Evolutionary conservation across 2,888 invertebrate species (phyloP).

Genomic region (Euzophera pinguis): DNA sequence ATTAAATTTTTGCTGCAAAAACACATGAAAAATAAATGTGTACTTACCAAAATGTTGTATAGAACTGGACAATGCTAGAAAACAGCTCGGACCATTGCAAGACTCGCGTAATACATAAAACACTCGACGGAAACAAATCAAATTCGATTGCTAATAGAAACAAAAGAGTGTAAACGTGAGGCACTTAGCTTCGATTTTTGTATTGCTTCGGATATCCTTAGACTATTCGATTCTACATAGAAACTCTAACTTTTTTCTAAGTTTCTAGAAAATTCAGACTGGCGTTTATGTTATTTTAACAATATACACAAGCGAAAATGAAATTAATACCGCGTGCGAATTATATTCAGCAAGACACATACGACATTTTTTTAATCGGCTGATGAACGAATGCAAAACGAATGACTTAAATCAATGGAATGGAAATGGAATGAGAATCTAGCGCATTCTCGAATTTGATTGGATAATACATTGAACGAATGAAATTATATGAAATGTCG

Average conservation of each 20-base stretch:
- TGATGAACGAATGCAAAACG: slow-evolving; percentile 9
- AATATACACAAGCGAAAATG: slow-evolving; percentile 9
- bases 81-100: slow-evolving; percentile 75
- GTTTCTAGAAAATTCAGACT: not conserved
- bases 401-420: slow-evolving; percentile 2
- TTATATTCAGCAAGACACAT: slow-evolving; percentile 16
- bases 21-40: slow-evolving; percentile 9
- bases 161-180: slow-evolving; percentile 46
- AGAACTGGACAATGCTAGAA: slow-evolving; percentile 73
- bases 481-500: not conserved
- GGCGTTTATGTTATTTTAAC: slow-evolving; percentile 1
- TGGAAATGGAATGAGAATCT: slow-evolving; percentile 5
- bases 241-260: slow-evolving; percentile 1
- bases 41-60: slow-evolving; percentile 70
- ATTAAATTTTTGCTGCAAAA: not conserved
- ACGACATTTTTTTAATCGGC: slow-evolving; percentile 11
- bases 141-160: slow-evolving; percentile 36
- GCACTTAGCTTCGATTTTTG: slow-evolving; percentile 57
- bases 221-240: slow-evolving; percentile 13
- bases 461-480: not conserved
- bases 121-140: slow-evolving; percentile 46
- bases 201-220: slow-evolving; percentile 25
- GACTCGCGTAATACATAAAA: slow-evolving; percentile 51
- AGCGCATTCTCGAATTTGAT: not conserved
- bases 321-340: slow-evolving; percentile 20